Conservation (phyloP, 2,888 invertebrate genomes). For the Eueremaeus valkanovi region DNA sequence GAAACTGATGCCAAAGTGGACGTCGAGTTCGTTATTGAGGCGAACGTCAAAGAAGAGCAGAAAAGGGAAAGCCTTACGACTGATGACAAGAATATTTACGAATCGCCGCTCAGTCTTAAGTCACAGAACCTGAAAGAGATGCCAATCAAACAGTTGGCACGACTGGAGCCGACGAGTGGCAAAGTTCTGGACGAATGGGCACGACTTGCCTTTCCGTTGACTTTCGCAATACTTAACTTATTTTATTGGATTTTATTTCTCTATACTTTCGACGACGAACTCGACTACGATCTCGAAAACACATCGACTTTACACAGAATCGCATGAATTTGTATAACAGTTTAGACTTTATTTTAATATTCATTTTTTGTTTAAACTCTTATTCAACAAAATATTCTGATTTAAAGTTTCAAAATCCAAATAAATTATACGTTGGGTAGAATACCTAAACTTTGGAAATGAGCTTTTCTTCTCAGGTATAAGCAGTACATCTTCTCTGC, state of each 20-base stretch:
- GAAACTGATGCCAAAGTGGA: conserved; percentile 10
- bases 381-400: too few species aligned
- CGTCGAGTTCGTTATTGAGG: not conserved
- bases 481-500: not conserved
- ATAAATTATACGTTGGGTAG: not conserved
- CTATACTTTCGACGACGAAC: not conserved
- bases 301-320: not conserved
- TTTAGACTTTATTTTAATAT: not conserved
- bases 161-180: not conserved
- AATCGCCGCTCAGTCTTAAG: not conserved
- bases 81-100: not conserved
- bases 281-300: not conserved
- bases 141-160: conserved; percentile 17
- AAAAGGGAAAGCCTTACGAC: too few species aligned
- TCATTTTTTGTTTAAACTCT: not conserved
- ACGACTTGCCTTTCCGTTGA: conserved; percentile 61
- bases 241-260: conserved; percentile 67
- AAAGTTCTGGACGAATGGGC: not conserved
- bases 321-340: not conserved
- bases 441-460: not conserved
- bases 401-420: too few species aligned
- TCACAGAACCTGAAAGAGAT: not conserved
- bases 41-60: not conserved
- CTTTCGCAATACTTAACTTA: conserved; percentile 77
- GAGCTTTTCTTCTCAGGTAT: not conserved